These are phyloP conservation scores for Scrobipalpa costella DNA, from an alignment of 2,888 invertebrate genomes.

Conservation along the genomic window DNA sequence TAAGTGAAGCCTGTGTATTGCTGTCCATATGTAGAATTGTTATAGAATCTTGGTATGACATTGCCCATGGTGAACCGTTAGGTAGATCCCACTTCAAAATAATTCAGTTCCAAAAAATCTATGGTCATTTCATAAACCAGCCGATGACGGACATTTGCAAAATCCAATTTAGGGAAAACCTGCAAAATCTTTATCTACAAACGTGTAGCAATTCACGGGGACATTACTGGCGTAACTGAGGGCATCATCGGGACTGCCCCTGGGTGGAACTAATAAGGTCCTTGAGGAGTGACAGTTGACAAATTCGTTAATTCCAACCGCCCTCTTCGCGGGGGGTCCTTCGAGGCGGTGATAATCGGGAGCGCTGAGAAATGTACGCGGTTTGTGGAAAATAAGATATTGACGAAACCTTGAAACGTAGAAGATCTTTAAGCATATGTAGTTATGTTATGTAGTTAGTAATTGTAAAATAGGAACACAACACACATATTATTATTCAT, in stretches of 20 bases:
- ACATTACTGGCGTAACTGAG: slow-evolving; percentile 53
- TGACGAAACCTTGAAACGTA: neutral
- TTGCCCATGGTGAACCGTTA: too few species aligned
- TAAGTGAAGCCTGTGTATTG: too few species aligned
- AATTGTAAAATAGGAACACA: too few species aligned
- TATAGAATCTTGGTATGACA: too few species aligned
- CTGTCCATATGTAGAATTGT: too few species aligned
- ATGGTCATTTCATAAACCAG: neutral
- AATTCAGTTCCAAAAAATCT: neutral
- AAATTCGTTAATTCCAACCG: slow-evolving; percentile 73
- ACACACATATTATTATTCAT: too few species aligned
- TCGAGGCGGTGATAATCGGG: slow-evolving; percentile 13
- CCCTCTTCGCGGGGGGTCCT: slow-evolving; percentile 21
- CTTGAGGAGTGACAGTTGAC: slow-evolving; percentile 71
- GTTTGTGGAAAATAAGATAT: neutral
- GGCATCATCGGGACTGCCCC: slow-evolving; percentile 55
- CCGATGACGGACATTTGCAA: too few species aligned
- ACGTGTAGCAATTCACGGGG: slow-evolving; percentile 31
- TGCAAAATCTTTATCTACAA: slow-evolving; percentile 41
- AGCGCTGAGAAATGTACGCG: neutral
- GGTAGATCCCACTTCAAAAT: neutral
- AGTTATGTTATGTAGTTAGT: too few species aligned
- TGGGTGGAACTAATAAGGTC: slow-evolving; percentile 67
- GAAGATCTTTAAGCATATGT: too few species aligned
- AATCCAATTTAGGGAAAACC: neutral